Percentiles rank a stretch among this genome's conserved stretches.
These are phyloP conservation scores for Holacanthus passer DNA, from an alignment of 2,113 vertebrate genomes.

Conservation along the genomic window DNA sequence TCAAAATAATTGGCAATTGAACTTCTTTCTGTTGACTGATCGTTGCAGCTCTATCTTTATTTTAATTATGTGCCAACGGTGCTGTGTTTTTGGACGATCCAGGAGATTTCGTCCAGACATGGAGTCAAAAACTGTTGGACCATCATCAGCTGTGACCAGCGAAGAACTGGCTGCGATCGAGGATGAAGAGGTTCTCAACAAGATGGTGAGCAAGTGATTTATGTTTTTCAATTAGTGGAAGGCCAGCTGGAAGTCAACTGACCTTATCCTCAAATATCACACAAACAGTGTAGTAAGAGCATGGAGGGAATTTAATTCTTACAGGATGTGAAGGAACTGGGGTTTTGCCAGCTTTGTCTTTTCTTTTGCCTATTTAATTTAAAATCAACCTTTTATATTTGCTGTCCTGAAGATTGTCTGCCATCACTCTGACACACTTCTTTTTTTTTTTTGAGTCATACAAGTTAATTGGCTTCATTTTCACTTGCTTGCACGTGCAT, in stretches of 20 bases:
- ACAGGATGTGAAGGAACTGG: no score
- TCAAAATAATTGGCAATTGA: no score
- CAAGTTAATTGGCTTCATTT: not conserved
- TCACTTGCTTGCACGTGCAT: not conserved
- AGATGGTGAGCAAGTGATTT: constrained; percentile 88
- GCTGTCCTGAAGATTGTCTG: not conserved
- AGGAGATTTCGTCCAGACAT: constrained; percentile 49
- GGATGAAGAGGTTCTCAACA: constrained; percentile 93
- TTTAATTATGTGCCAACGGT: not conserved
- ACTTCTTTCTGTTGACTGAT: no score
- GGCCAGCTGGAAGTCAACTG: not conserved
- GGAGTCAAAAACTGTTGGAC: constrained; percentile 53
- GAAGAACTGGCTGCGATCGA: constrained; percentile 90
- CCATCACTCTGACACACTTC: not conserved
- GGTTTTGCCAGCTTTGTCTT: no score
- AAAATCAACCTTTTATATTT: not conserved
- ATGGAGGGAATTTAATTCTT: not conserved
- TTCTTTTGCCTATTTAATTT: not conserved
- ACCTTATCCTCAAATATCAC: not conserved
- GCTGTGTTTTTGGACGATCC: not conserved
- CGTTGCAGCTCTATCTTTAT: no score
- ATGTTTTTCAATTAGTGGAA: not conserved
- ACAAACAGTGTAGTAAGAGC: not conserved
- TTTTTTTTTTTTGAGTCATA: not conserved
- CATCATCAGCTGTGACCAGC: constrained; percentile 70